Conservation (phyloP, 2,113 vertebrate genomes). For the Hemiscyllium ocellatum region DNA sequence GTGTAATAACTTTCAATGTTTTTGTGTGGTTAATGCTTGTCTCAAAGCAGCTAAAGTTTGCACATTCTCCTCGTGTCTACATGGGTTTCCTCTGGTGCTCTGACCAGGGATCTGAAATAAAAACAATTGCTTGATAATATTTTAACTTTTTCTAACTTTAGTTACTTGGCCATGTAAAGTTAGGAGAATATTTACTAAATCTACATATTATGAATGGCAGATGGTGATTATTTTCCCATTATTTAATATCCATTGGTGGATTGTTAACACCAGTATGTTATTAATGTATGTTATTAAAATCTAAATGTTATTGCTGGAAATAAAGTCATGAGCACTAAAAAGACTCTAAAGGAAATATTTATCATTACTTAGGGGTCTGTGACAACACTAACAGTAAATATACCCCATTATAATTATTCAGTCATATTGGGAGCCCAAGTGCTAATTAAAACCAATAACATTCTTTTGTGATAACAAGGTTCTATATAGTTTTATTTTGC, state of each 20-base stretch:
- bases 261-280: background rate
- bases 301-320: slow-evolving; percentile 16
- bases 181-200: background rate
- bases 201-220: background rate
- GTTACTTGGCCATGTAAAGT: background rate
- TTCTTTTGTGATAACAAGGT: background rate
- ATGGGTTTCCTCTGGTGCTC: too few relatives aligned
- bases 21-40: background rate
- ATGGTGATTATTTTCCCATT: background rate
- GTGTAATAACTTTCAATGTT: background rate
- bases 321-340: background rate
- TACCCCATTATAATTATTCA: background rate
- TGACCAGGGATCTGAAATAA: background rate
- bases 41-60: background rate
- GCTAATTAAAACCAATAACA: slow-evolving; percentile 18
- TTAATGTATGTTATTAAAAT: background rate
- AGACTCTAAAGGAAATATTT: slow-evolving; percentile 18
- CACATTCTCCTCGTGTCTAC: too few relatives aligned
- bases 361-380: slow-evolving; percentile 16
- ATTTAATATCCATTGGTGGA: background rate
- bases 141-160: background rate
- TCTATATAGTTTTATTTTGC: slow-evolving; percentile 5
- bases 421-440: slow-evolving; percentile 30
- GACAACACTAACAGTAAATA: slow-evolving; percentile 18
- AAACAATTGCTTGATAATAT: background rate